Evolutionary conservation across 2,113 vertebrate genomes (phyloP), one percentile per base, ranked within the genome.

Genomic region (Columba janthina): DNA sequence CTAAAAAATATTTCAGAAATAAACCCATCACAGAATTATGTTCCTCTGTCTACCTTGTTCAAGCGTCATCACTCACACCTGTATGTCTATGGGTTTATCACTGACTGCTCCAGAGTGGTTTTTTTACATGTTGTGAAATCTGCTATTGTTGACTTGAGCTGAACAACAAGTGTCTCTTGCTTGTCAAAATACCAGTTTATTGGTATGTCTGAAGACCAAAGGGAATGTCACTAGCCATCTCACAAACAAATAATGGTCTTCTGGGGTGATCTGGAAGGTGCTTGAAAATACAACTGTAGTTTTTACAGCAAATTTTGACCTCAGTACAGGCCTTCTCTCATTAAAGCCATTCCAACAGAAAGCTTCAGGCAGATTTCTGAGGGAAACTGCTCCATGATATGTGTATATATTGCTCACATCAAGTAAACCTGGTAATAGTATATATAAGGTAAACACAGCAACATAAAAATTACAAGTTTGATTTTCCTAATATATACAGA

Each of bases 1-100:
- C 16, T 22, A 66, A 80, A 84, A 84, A 84, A 76, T 64, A 29
- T 28, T 82, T 83, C 71, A 81, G 57, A 88, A 61, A 60, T 38
- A 26, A 7, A 13, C 3, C 17, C 11, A 64, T 14, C 32, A 50
- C 7, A 34, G 34, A 53, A 66, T 22, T 48, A 71, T 31, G 36
- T 64, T 93, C 32, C 51, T 78, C 17, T 75, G 29, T 28, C 21
- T 56, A 34, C 20, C 22, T 79, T 34, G 44, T 57, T 80, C 44
- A 17, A 36, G 19, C 15, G 16, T 69, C 40, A n/a, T 69, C n/a
- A 40, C 34, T 56, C 56, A 66, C 24, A 18, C 4, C 16, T 87
- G 8, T 21, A 16, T 19, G 17, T 38, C 57, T n/a, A 9, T 17
- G 25, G 16, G 8, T 64, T 85, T 82, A 66, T 56, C 0, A 0